Evolutionary conservation across 2,888 invertebrate genomes (phyloP), one percentile per base, ranked within the genome.

Genomic region (Mesorhabditis belari): DNA sequence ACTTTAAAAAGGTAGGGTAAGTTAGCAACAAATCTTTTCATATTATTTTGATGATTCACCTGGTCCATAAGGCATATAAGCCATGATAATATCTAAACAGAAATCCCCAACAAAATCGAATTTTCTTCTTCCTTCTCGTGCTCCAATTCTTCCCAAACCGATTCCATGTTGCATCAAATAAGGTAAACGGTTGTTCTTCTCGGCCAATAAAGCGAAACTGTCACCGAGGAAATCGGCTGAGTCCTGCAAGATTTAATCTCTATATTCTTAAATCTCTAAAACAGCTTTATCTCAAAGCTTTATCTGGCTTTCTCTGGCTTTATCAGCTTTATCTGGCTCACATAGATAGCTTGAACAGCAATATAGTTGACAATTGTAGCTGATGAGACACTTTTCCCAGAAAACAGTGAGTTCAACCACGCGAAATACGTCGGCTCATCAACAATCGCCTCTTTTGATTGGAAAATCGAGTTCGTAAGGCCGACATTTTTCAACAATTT

Each of bases 51-150:
- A 49, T 2, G 17, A 6, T 12, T n/a, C 6, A 56, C 74, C 74
- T 24, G 76, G 69, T 57, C 74, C 75, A 44, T 77, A 76, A 23
- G 76, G 76, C 73, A 77, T 75, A 58, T 68, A 73, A 23, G 67
- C 69, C 50, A 69, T 69, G 5, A 71, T 44, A n/a, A 67, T 53
- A 25, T 70, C 70, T 26, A 75, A 56, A 54, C 76, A 76, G 35
- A 58, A 66, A 49, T 65, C 55, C 4, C 58, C 53, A 9, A 53
- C 29, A 0, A 58, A 63, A 23, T 67, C 64, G 6, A 61, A 49
- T 23, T 68, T 68, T 28, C 63, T 53, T 44, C 50, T 60, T 52
- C 67, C 60, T 56, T 62, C 50, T 24, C 66, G 57, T 49, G 58
- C 60, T 60, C 71, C 71, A 17, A 62, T 55, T 62, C 64, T 63